phyloP scores from a whole-genome alignment of 1,140 invertebrate genomes.

The Subanguina moxae region DNA sequence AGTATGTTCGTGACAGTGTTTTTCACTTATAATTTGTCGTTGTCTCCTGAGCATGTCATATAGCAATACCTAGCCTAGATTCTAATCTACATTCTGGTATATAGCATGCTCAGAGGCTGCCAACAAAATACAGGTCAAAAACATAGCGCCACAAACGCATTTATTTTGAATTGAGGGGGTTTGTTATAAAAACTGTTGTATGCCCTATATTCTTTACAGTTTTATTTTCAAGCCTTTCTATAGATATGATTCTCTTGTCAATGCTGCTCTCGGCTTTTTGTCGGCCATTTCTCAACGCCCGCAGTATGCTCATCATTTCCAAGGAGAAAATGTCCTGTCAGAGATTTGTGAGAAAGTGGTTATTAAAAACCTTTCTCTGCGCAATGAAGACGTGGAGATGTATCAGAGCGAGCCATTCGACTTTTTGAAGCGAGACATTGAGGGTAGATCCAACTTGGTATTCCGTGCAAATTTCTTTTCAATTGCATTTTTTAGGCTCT shows the following conservation, averaged over 20 bases:
- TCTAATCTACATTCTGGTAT: too few relatives aligned
- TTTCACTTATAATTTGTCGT: too few relatives aligned
- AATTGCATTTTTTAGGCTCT: slow-evolving; percentile 35
- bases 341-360: slow-evolving; percentile 95
- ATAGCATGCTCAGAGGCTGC: too few relatives aligned
- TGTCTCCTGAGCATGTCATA: too few relatives aligned
- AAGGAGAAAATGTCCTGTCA: slow-evolving; percentile 76
- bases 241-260: slow-evolving; percentile 68
- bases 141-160: too few relatives aligned
- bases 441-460: slow-evolving; percentile 70
- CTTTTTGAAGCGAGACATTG: slow-evolving; percentile 91
- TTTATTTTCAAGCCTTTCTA: not conserved
- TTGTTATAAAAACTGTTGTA: too few relatives aligned
- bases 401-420: slow-evolving; percentile 98
- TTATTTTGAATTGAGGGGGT: too few relatives aligned
- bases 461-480: not conserved
- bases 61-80: too few relatives aligned
- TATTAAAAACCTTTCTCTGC: slow-evolving; percentile 93
- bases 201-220: not conserved
- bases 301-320: slow-evolving; percentile 81
- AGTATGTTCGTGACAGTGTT: too few relatives aligned
- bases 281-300: slow-evolving; percentile 84
- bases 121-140: too few relatives aligned
- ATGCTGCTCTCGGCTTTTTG: slow-evolving; percentile 88
- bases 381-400: slow-evolving; percentile 84